These are phyloP conservation scores for Ceratosolen fusciceps DNA, from an alignment of 1,140 invertebrate genomes.

Conservation along the genomic window DNA sequence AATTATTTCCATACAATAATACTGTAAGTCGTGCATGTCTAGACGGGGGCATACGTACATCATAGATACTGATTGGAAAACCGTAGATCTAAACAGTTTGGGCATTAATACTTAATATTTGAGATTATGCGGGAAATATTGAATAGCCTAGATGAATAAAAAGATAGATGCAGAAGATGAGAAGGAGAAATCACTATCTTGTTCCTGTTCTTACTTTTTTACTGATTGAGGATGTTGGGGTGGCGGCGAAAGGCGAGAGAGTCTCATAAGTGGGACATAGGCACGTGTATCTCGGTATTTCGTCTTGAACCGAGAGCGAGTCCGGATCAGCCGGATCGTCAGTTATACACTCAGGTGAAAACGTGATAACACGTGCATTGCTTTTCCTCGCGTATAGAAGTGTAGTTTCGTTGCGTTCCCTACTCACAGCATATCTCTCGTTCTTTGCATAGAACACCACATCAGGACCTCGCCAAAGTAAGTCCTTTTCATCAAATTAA, in stretches of 20 bases:
- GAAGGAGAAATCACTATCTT: conserved; percentile 1
- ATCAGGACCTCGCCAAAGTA: neutral
- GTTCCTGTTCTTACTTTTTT: conserved; percentile 2
- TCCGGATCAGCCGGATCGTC: conserved; percentile 53
- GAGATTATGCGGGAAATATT: neutral
- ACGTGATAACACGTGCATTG: conserved; percentile 5
- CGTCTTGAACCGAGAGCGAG: conserved; percentile 62
- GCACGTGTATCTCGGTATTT: conserved; percentile 67
- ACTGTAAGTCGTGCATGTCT: no score
- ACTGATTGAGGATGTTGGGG: conserved; percentile 19
- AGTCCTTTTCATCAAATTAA: neutral
- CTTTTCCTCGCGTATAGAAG: neutral
- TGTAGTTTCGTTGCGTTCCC: neutral
- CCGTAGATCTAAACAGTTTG: no score
- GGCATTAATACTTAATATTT: neutral
- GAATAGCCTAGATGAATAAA: neutral
- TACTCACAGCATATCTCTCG: no score
- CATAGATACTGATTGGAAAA: no score
- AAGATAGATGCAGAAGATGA: neutral
- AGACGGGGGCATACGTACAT: no score
- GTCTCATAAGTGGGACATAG: conserved; percentile 68
- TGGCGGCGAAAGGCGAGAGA: conserved; percentile 12
- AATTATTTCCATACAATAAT: no score
- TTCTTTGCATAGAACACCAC: neutral
- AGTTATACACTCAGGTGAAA: conserved; percentile 19